Percentiles rank a stretch among this genome's conserved stretches.
These are phyloP conservation scores for Sciurus vulgaris DNA, from an alignment of 2,797 vertebrate species.

Conservation along the genomic window DNA sequence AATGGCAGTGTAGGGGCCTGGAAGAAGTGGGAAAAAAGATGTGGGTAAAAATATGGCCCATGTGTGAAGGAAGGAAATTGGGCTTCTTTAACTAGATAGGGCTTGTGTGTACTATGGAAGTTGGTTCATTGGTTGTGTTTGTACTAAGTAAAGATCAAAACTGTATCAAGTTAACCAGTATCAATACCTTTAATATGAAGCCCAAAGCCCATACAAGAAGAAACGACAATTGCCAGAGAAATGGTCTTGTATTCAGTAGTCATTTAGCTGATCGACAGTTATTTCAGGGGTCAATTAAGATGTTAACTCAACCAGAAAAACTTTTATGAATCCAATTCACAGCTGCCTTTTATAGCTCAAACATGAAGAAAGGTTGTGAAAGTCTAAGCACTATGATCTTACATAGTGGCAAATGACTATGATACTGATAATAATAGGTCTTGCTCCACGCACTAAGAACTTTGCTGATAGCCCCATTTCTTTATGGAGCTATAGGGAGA, in stretches of 20 bases:
- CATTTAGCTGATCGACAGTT: conserved; percentile 68
- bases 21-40: background rate
- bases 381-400: conserved; percentile 74
- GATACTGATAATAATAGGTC: conserved; percentile 76
- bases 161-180: background rate
- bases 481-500: conserved; percentile 9
- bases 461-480: conserved; percentile 76
- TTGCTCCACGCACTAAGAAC: conserved; percentile 69
- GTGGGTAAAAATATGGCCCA: background rate
- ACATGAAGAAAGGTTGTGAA: conserved; percentile 70
- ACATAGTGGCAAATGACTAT: conserved; percentile 82
- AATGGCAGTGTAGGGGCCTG: background rate
- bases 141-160: background rate
- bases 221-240: conserved; percentile 29
- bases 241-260: background rate
- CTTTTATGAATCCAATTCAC: conserved; percentile 75
- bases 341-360: conserved; percentile 72
- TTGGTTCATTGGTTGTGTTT: background rate
- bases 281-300: conserved; percentile 75
- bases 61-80: background rate
- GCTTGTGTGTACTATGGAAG: background rate
- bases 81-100: background rate
- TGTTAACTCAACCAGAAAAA: conserved; percentile 74
- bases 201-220: background rate
- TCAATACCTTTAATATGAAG: conserved; percentile 14